A percentile compares a stretch with the other conserved stretches of the same genome.
Evolutionary conservation across 2,797 vertebrate genomes (phyloP).

Genomic region (Parauchenoglanis ngamensis): DNA sequence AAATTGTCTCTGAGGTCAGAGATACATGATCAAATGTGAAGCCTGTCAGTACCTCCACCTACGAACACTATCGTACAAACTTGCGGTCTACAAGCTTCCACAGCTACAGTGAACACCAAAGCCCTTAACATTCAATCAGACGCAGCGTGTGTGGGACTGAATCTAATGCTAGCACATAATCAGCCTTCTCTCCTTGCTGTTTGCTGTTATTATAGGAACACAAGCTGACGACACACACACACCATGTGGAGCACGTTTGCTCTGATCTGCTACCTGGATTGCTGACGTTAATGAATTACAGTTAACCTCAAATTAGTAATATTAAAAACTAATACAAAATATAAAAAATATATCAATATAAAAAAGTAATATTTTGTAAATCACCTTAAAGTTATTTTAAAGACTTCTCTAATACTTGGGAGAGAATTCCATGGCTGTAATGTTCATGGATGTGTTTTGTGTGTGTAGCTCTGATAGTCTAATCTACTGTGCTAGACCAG

Average conservation of each 20-base stretch:
- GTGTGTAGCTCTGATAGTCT: neutral
- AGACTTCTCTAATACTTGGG: neutral
- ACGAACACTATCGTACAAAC: neutral
- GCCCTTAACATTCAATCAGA: neutral
- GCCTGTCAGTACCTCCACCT: neutral
- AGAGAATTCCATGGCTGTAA: neutral
- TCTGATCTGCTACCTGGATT: neutral
- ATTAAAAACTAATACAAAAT: no score
- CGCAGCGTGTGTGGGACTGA: neutral
- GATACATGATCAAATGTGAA: neutral
- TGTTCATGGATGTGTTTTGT: neutral
- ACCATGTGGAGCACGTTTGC: neutral
- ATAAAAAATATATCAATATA: no score
- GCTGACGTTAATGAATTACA: neutral
- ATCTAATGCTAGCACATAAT: neutral
- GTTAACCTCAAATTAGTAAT: neutral
- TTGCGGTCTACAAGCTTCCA: neutral
- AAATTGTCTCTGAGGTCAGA: neutral
- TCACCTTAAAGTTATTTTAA: neutral
- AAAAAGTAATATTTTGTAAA: neutral
- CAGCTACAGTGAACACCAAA: neutral
- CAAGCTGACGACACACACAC: neutral
- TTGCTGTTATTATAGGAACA: neutral
- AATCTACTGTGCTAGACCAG: neutral
- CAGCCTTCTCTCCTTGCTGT: neutral